Evolutionary conservation across 2,888 invertebrate species (phyloP).

Genomic region (Criorhina ranunculi): DNA sequence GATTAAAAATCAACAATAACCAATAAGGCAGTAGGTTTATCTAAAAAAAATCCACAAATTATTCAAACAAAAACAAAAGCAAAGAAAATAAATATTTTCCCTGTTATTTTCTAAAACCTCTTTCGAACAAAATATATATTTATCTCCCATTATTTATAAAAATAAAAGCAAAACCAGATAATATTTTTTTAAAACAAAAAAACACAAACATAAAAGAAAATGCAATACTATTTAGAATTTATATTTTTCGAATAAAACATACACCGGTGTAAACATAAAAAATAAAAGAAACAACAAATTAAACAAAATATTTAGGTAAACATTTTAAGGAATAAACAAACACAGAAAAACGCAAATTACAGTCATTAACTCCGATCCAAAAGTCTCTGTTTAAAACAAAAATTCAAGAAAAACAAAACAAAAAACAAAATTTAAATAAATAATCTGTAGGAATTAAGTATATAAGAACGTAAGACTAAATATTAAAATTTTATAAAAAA

Average conservation of each 20-base stretch:
- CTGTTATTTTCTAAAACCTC: conserved; percentile 66
- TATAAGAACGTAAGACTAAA: conserved; percentile 1
- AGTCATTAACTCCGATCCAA: conserved; percentile 74
- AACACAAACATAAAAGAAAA: conserved; percentile 38
- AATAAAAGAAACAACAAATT: conserved; percentile 24
- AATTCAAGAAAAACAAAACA: conserved; percentile 13
- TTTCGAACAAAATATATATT: conserved; percentile 52
- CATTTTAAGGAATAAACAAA: conserved; percentile 26
- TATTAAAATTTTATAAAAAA: not conserved
- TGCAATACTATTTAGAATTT: conserved; percentile 56
- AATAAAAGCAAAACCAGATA: conserved; percentile 39
- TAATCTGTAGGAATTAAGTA: conserved; percentile 37
- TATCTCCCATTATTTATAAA: conserved; percentile 54
- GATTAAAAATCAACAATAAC: conserved; percentile 26
- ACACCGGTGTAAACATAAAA: conserved; percentile 60
- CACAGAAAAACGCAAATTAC: conserved; percentile 31
- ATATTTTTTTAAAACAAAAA: conserved; percentile 62
- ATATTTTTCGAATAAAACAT: conserved; percentile 75
- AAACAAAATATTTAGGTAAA: conserved; percentile 61
- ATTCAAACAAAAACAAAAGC: conserved; percentile 17
- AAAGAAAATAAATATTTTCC: conserved; percentile 31
- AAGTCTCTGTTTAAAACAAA: conserved; percentile 51
- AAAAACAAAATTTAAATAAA: conserved; percentile 21
- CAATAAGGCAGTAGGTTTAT: conserved; percentile 59
- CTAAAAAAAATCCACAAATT: conserved; percentile 1